Evolutionary conservation across 1,140 invertebrate species (phyloP), one percentile per base, ranked within the genome.

Genomic region (Goniozus legneri): DNA sequence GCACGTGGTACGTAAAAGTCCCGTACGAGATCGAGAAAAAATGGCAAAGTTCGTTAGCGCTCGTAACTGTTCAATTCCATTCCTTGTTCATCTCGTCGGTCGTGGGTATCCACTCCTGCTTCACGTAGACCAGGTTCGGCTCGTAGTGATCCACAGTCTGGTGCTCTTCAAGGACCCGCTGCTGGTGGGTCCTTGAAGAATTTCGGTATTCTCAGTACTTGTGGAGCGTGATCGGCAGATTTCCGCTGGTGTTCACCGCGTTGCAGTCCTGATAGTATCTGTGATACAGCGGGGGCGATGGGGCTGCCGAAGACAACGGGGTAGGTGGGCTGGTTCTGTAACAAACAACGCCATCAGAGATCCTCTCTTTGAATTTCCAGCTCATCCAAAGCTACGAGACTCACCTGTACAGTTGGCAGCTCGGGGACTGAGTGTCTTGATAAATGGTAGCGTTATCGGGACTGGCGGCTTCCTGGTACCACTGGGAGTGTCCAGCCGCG

Each of bases 181-280:
- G 8, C 3, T 55, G 47, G 24, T 65, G 62, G 56, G 65, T 64
- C 64, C 74, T 76, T 75, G 74, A 75, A n/a, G n/a, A n/a, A 68
- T 70, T 70, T 50, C 71, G 65, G 47, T 73, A 76, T 55, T 73
- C 74, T 76, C 74, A 76, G 74, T 76, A 76, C 48, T 75, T 75
- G 44, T 73, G 74, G 31, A 76, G 49, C 59, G 74, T 71, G 56
- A 76, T 73, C 4, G 74, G 72, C 41, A 76, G 33, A 62, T 76
- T 76, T 4, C 72, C 72, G 39, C 71, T 75, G 35, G 70, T 68
- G 39, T 70, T 75, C 1, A 74, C 67, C 12, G 67, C 65, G 34
- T 75, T 75, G 52, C 73, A 76, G 53, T 76, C 72, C 54, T 75
- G 74, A 31, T 75, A 73, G 35, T 75, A 76, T 58, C 74, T 65